Percentiles rank a stretch among this genome's conserved stretches.
phyloP scores from a whole-genome alignment of 2,888 invertebrate species.

The Mesorhabditis spiculigera region DNA sequence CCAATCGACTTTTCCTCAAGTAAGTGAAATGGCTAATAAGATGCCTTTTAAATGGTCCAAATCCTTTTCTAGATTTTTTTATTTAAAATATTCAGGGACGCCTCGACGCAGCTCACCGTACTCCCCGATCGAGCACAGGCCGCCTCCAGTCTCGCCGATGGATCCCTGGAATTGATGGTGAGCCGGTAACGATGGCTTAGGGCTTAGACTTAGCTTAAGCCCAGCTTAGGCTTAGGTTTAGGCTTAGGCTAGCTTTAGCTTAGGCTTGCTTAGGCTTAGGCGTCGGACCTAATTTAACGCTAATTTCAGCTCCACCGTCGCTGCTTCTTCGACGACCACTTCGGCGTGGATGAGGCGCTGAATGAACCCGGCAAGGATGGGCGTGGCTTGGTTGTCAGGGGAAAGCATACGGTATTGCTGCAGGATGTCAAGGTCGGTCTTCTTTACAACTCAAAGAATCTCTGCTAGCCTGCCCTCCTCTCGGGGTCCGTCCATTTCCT shows the following conservation, averaged over 20 bases:
- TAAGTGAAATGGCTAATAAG: too few species aligned
- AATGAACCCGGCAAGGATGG: slow-evolving; percentile 71
- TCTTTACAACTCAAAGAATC: too few species aligned
- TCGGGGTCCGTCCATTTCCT: too few species aligned
- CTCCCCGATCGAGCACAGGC: slow-evolving; percentile 61
- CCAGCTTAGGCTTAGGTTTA: not conserved
- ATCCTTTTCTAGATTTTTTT: too few species aligned
- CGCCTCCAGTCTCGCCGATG: slow-evolving; percentile 40
- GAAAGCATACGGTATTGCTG: slow-evolving; percentile 41
- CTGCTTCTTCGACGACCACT: slow-evolving; percentile 79
- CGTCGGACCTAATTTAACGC: not conserved
- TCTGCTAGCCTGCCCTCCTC: too few species aligned
- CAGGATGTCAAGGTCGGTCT: slow-evolving; percentile 14
- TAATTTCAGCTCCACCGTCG: slow-evolving; percentile 74
- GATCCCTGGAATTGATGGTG: slow-evolving; percentile 46
- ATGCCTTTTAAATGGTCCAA: too few species aligned
- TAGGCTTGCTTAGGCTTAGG: not conserved
- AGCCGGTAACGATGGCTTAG: too few species aligned
- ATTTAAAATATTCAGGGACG: slow-evolving; percentile 18
- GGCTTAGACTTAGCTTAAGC: not conserved
- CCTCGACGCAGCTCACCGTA: slow-evolving; percentile 57
- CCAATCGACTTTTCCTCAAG: slow-evolving; percentile 60
- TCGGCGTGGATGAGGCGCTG: slow-evolving; percentile 85
- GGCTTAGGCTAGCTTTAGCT: not conserved
- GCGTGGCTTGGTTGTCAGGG: slow-evolving; percentile 58